phyloP scores from a whole-genome alignment of 2,888 invertebrate genomes.

The Harpagoxenus sublaevis region DNA sequence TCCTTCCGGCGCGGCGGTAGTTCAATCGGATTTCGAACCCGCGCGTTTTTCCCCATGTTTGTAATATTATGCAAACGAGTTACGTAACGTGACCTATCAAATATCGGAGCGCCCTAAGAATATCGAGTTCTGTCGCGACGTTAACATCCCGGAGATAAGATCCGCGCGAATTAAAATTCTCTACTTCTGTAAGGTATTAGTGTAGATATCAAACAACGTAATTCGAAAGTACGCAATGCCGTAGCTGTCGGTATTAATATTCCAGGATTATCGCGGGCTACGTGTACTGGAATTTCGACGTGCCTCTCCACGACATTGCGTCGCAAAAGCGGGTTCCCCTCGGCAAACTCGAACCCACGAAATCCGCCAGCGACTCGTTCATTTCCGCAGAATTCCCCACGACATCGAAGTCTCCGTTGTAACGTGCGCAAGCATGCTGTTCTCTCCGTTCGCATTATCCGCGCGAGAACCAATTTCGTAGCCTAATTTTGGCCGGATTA shows the following conservation, averaged over 20 bases:
- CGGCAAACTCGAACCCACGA: conserved; percentile 53
- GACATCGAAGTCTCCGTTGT: conserved; percentile 49
- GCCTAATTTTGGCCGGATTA: conserved; percentile 81
- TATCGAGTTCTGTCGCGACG: not conserved
- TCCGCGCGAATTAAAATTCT: conserved; percentile 22
- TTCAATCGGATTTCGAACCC: conserved; percentile 2
- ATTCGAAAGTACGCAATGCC: conserved; percentile 39
- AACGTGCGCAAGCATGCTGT: conserved; percentile 46
- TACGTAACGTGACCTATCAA: not conserved
- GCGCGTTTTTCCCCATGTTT: not conserved
- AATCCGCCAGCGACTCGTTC: conserved; percentile 53
- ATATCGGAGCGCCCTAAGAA: conserved; percentile 1
- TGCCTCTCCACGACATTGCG: conserved; percentile 44
- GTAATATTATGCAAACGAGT: conserved; percentile 16
- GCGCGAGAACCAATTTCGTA: conserved; percentile 77
- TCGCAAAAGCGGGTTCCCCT: conserved; percentile 47
- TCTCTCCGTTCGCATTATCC: conserved; percentile 46
- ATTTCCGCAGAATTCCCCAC: conserved; percentile 51
- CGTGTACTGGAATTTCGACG: conserved; percentile 53
- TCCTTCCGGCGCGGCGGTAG: not conserved
- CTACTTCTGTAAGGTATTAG: not conserved
- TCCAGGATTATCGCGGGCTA: conserved; percentile 42
- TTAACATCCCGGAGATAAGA: not conserved
- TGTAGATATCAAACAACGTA: conserved; percentile 36
- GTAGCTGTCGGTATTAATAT: conserved; percentile 46